Base-by-base conservation (phyloP, 2,797 vertebrate genomes). In the Lindbergichthys nudifrons region DNA sequence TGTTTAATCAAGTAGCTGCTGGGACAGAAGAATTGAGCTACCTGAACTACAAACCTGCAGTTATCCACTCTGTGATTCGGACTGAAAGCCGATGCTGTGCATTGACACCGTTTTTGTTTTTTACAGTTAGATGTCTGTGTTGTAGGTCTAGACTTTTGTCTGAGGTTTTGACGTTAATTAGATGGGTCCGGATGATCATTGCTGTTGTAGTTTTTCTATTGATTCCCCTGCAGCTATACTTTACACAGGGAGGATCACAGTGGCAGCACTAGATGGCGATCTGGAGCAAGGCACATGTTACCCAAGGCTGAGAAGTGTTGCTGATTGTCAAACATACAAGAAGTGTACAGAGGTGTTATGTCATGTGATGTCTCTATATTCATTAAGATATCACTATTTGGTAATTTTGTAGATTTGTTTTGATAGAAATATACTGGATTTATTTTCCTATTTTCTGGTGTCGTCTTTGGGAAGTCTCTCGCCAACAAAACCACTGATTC, bases 241-340 rank as follows among this genome's bases (percentile, higher is more conserved):
- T 30, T 2, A 18, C 59, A 70, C 56, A 12, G n/a, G 26, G 12
- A 56, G 18, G 10, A 10, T 11, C 67, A 9, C 36, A 0, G 12
- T 15, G 11, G 43, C 23, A 10, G 43, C 91, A 59, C 79, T 78
- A 89, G 89, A 83, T 85, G 91, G 87, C 79, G 69, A 32, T 50
- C 4, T 64, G 63, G 86, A 87, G 87, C 66, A 80, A 67, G 47
- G 45, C 47, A 68, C 42, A 1, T 63, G 47, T 5, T 1, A 47
- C 43, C 54, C 59, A 59, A 1, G 45, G 30, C 63, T 70, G 48
- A 0, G 16, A 50, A 16, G 16, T 5, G 42, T 12, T 57, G n/a
- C 56, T 77, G 26, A 2, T 62, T 23, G 9, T 54, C 32, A 12
- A 1, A 16, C 16, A 50, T 14, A 0, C 16, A 43, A n/a, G 53